phyloP scores from a whole-genome alignment of 2,888 invertebrate genomes.

The Serrognathus titanus region DNA sequence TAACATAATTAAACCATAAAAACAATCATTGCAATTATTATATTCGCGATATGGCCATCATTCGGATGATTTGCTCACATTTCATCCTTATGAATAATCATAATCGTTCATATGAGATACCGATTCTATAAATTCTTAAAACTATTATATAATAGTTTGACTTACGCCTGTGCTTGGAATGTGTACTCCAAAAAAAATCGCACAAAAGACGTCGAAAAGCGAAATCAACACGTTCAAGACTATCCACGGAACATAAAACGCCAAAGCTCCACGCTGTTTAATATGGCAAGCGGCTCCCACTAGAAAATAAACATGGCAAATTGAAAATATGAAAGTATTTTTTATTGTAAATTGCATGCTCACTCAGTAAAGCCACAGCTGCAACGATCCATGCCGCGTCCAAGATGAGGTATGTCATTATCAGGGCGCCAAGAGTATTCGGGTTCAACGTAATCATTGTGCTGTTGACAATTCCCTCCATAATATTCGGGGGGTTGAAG shows the following conservation, averaged over 20 bases:
- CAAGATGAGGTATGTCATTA: slow-evolving; percentile 22
- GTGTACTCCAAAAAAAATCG: slow-evolving; percentile 47
- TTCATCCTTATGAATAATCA: no score
- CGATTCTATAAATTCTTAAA: background rate
- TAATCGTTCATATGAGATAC: no score
- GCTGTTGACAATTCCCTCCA: no score
- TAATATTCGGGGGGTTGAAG: no score
- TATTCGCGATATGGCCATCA: no score
- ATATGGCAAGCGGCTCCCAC: slow-evolving; percentile 31
- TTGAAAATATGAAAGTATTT: background rate
- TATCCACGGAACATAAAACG: slow-evolving; percentile 47
- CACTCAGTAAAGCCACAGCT: slow-evolving; percentile 36
- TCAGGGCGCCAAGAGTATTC: slow-evolving; percentile 6
- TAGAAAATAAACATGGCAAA: background rate
- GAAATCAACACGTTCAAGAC: slow-evolving; percentile 40
- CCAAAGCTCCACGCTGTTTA: slow-evolving; percentile 25
- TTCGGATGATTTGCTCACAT: no score
- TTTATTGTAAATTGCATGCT: slow-evolving; percentile 4
- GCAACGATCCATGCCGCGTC: slow-evolving; percentile 37
- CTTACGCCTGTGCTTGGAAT: slow-evolving; percentile 45
- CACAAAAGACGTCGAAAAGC: slow-evolving; percentile 47
- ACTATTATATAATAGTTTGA: background rate
- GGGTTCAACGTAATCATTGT: no score
- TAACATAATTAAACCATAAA: no score
- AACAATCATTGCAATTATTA: no score